Evolutionary conservation across 1,140 invertebrate species (phyloP).

Genomic region (Rhagoletis pomonella): DNA sequence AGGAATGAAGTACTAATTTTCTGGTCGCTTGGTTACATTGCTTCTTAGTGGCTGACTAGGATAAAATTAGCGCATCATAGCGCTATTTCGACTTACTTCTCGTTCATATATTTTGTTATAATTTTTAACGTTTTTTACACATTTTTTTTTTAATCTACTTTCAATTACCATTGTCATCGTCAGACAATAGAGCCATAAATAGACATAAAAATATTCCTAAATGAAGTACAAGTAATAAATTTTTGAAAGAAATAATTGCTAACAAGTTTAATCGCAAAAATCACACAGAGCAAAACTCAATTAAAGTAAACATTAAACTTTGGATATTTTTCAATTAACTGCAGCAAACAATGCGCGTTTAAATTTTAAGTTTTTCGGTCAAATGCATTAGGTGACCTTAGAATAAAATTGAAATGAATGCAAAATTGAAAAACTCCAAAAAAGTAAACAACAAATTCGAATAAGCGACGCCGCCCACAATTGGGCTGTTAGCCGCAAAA

Average conservation of each 20-base stretch:
- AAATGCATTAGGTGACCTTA: conserved; percentile 43
- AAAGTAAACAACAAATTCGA: background rate
- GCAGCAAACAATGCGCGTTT: conserved; percentile 17
- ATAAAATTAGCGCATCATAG: too few relatives aligned
- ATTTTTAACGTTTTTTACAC: too few relatives aligned
- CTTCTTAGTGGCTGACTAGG: too few relatives aligned
- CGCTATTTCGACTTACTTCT: too few relatives aligned
- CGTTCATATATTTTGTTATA: too few relatives aligned
- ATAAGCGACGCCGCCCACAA: background rate
- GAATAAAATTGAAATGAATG: conserved; percentile 37
- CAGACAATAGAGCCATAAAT: background rate
- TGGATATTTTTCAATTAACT: conserved; percentile 12
- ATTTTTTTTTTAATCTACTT: too few relatives aligned
- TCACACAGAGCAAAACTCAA: background rate
- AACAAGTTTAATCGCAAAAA: conserved; percentile 16
- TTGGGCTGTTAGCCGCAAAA: too few relatives aligned
- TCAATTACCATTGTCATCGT: too few relatives aligned
- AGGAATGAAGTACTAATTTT: too few relatives aligned
- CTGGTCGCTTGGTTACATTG: too few relatives aligned
- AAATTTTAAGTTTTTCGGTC: conserved; percentile 20
- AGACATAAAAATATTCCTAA: background rate
- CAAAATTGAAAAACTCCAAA: conserved; percentile 2
- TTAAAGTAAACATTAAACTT: background rate
- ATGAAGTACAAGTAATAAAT: too few relatives aligned
- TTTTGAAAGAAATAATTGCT: too few relatives aligned